Base-by-base conservation (phyloP, 2,113 vertebrate genomes). In the Dunckerocampus dactyliophorus region DNA sequence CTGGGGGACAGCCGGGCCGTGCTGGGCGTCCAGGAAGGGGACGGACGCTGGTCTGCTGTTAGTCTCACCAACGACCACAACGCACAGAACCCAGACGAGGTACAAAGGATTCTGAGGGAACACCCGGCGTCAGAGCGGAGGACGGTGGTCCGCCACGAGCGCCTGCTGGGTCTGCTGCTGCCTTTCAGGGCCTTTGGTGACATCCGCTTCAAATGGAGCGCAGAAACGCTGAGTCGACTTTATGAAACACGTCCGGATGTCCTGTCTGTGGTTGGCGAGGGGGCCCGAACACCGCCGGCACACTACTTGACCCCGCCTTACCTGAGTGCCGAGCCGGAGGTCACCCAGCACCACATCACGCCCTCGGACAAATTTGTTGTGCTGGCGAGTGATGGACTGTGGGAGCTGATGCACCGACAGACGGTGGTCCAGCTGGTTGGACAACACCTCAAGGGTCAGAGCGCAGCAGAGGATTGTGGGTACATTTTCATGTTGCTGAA, bases 351-450 rank as follows among this genome's bases (percentile, higher is more conserved):
- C 68, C 43, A 12, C 21, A 76, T 88, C 52, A 47, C 47, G 42
- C 79, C 82, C 0, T 34, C 62, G 2, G 88, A 90, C 76, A 86
- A 85, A 74, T 90, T 90, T 48, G 65, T 89, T 39, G 65, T 90
- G 4, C 57, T 88, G 59, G 86, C 86, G 0, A 89, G 80, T 0
- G 85, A 90, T 1, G 86, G 88, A 43, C 69, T 90, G 0, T 90
- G 88, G 86, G 88, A 89, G 53, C 68, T 87, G 72, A 87, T 89
- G 85, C 86, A 89, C 65, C 53, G 84, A 51, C 83, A 88, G 69
- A 82, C 45, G 0, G 88, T 83, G 2, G 59, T 88, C 21, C 82
- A 88, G 67, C 64, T 88, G 42, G 68, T 88, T 5, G 86, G 84
- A 0, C 75, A 90, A 47, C 85, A 83, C 19, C 71, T 88, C 56